These are phyloP conservation scores for Meteorus cinctellus DNA, from an alignment of 2,888 invertebrate species.

Conservation along the genomic window DNA sequence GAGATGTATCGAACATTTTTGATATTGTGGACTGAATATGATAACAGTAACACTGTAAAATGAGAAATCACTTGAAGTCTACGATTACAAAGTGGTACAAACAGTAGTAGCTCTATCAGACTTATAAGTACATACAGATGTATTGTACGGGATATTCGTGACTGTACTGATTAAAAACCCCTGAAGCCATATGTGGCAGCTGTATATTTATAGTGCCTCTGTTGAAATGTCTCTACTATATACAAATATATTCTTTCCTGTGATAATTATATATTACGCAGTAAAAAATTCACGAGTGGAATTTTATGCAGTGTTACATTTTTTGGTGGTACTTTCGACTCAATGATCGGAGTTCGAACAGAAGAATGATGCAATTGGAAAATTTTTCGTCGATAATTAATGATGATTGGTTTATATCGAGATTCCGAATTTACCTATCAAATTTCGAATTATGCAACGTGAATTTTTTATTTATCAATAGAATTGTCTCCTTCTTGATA, in stretches of 20 bases:
- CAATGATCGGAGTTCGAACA: background rate
- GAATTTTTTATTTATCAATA: too few relatives aligned
- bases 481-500: too few relatives aligned
- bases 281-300: slow-evolving; percentile 15
- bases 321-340: background rate
- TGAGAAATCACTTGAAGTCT: background rate
- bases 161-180: slow-evolving; percentile 34
- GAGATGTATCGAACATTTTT: too few relatives aligned
- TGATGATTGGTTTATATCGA: too few relatives aligned
- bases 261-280: slow-evolving; percentile 19
- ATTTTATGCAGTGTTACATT: background rate
- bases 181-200: slow-evolving; percentile 8
- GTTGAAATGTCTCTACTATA: slow-evolving; percentile 8
- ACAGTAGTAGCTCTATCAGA: slow-evolving; percentile 1
- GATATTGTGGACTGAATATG: too few relatives aligned
- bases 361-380: background rate
- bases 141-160: slow-evolving; percentile 26
- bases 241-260: background rate
- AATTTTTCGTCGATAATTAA: background rate
- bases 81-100: background rate
- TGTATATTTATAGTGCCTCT: slow-evolving; percentile 3
- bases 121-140: background rate
- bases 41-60: too few relatives aligned
- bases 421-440: too few relatives aligned
- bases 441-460: too few relatives aligned